A percentile compares a stretch with the other conserved stretches of the same genome.
These are phyloP conservation scores for Loriculus beryllinus DNA, from an alignment of 2,797 vertebrate species.

Conservation along the genomic window DNA sequence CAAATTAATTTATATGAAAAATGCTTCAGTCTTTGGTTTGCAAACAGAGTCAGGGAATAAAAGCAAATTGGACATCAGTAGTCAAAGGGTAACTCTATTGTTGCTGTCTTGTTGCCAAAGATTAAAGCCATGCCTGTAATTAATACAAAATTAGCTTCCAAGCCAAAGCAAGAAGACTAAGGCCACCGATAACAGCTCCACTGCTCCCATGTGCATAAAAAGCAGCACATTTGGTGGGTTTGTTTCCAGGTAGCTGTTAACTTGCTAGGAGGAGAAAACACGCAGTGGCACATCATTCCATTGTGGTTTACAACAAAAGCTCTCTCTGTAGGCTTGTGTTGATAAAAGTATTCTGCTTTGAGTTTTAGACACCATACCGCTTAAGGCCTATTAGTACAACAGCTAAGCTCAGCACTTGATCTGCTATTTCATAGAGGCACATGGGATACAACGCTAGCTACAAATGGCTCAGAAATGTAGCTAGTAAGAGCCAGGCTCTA, in stretches of 20 bases:
- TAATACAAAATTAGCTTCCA: conserved; percentile 13
- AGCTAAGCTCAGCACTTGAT: background rate
- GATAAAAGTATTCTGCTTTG: background rate
- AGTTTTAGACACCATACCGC: background rate
- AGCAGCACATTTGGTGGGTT: background rate
- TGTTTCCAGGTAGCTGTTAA: background rate
- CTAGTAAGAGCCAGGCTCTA: background rate
- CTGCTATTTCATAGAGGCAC: background rate
- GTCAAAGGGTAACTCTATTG: background rate
- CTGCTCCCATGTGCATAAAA: accelerated
- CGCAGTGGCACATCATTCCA: background rate
- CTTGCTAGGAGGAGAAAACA: background rate
- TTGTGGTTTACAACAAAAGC: background rate
- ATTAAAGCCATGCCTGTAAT: background rate
- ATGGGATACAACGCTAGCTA: accelerated
- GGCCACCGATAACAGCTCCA: background rate
- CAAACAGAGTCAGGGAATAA: background rate
- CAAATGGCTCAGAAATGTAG: background rate
- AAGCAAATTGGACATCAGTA: background rate
- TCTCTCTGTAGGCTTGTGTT: background rate
- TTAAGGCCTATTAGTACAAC: background rate
- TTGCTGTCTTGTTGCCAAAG: background rate
- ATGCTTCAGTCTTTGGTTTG: background rate
- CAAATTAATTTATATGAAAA: background rate
- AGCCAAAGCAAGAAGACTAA: background rate